Base-by-base conservation (phyloP, 2,113 vertebrate species). In the Syrmaticus mikado region DNA sequence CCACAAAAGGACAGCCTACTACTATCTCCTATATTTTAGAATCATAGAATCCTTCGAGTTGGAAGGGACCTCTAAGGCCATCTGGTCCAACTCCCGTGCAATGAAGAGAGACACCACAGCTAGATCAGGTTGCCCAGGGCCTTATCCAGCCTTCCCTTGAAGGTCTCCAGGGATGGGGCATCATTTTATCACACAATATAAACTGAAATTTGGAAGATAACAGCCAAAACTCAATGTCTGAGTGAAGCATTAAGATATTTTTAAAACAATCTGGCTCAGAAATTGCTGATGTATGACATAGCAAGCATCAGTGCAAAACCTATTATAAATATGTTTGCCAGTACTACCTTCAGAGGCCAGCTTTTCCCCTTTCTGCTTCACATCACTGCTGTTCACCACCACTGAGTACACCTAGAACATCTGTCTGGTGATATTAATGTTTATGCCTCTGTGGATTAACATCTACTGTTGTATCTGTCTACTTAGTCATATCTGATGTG, bases 371-470 rank as follows among this genome's bases (percentile, higher is more conserved):
- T 48, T 28, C 74, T 17, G 50, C 68, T 11, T 50, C 72, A 28
- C 6, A 1, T 43, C 60, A 3, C 45, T 68, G 60, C 24, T 24
- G 36, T 4, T 64, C 77, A 77, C 34, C 71, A 38, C 53, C 52
- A 17, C 4, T 1, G 10, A 60, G 8, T 3, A 8, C 16, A 6
- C 40, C 66, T 18, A 25, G 20, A 85, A 50, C 61, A 67, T 24
- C 61, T 58, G 68, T 6, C 70, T 43, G 70, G 57, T 11, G 72
- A 38, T 10, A 30, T 2, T 48, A 34, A 4, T 0, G 0, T 34
- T 65, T 61, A 25, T 28, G 27, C 45, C 50, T 64, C 4, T 1
- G 12, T 84, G 81, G n/a, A 79, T 46, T 75, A 57, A 40, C 50
- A 32, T 4, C 40, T 55, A 24, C 76, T 43, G 41, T 43, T 43